Base-by-base conservation (phyloP, 2,113 vertebrate genomes). In the Psophia crepitans region DNA sequence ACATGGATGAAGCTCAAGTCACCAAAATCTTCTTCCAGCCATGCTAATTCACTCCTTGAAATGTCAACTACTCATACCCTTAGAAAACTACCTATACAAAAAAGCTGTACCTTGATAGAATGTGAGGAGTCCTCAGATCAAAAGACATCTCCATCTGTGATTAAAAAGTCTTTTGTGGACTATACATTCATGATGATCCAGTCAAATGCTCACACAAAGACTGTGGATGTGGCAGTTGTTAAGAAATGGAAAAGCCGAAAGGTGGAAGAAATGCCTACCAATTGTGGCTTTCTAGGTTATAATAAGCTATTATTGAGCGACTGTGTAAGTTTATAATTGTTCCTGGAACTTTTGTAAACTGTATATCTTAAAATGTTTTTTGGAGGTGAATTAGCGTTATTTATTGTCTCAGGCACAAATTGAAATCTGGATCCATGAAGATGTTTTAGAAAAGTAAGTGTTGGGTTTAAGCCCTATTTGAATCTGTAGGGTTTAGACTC, bases 1-100 rank as follows among this genome's bases (percentile, higher is more conserved):
- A 96, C 93, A 91, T 96, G 96, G 97, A 96, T 96, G 95, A 97
- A 97, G 90, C 95, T 93, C 76, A 80, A 95, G 54, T 94, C 94
- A 95, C 78, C 94, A 96, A 97, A 97, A 84, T 84, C 93, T 87
- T 93, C 89, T 79, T 96, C 94, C 94, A 94, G 73, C 71, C 81
- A 84, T 95, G 80, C 58, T 90, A 90, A 92, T 86, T 82, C 63
- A 26, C 81, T 90, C 30, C 56, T 97, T 76, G 94, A 97, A 95
- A 84, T 96, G 39, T 70, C 90, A 81, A 35, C 68, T 95, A 87
- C 71, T 93, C 61, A 87, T 89, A 68, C 41, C 82, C 78, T 94
- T 95, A 96, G 87, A 94, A 96, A 90, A 66, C 89, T 93, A 61
- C 74, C 88, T 90, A 22, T 95, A 84, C 87, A 92, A 84, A 97